Conservation (phyloP, 1,140 invertebrate genomes). For the Rhysida immarginata region DNA sequence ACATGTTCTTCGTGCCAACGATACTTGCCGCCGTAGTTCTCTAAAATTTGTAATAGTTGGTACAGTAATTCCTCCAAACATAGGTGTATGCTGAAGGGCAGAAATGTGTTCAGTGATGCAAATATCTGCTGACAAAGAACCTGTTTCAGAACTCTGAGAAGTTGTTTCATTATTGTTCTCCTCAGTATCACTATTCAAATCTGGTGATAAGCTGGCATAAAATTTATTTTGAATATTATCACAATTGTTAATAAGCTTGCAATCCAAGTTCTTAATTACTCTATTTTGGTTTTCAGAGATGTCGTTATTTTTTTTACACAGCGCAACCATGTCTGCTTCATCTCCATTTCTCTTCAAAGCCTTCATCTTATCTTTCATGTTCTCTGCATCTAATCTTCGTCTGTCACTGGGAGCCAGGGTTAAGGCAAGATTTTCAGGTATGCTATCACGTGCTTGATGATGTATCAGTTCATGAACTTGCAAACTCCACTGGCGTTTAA, state of each 20-base stretch:
- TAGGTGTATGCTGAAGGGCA: neutral
- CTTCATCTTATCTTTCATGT: neutral
- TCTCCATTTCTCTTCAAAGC: neutral
- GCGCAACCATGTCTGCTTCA: neutral
- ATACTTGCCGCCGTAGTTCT: neutral
- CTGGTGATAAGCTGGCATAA: neutral
- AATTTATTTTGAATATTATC: neutral
- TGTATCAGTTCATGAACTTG: slow-evolving; percentile 4
- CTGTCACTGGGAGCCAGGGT: neutral
- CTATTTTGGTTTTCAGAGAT: neutral
- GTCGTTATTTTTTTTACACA: neutral
- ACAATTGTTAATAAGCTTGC: neutral
- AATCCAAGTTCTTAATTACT: neutral
- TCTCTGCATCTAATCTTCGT: neutral
- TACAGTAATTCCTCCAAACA: slow-evolving; percentile 1
- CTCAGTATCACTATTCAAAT: neutral
- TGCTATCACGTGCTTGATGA: neutral
- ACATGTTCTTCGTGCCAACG: slow-evolving; percentile 1
- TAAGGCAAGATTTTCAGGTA: neutral
- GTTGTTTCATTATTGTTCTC: slow-evolving; percentile 3
- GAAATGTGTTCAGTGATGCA: neutral
- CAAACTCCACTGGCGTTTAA: slow-evolving; percentile 1
- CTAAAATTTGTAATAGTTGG: neutral
- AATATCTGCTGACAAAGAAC: neutral
- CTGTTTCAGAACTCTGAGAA: slow-evolving; percentile 4